These are phyloP conservation scores for Palythoa caribaeorum DNA, from an alignment of 92 coral and sea anemone species.

Conservation along the genomic window DNA sequence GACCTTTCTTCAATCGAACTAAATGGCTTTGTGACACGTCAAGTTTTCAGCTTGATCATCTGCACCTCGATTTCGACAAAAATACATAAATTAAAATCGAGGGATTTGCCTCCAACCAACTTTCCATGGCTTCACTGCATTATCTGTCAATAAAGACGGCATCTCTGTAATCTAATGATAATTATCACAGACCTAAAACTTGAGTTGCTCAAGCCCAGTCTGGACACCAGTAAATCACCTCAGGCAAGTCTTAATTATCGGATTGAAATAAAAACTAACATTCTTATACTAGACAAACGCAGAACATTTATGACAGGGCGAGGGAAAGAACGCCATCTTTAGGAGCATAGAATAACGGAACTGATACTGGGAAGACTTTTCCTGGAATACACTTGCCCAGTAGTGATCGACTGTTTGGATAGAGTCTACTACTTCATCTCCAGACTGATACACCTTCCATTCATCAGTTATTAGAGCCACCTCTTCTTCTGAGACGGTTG, in stretches of 20 bases:
- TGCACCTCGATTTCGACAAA: conserved; percentile 7
- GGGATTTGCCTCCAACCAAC: not conserved
- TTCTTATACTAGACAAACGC: not conserved
- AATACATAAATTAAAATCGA: conserved; percentile 2
- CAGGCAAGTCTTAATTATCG: not conserved
- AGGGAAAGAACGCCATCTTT: too few relatives aligned
- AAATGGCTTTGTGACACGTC: too few relatives aligned
- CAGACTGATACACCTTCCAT: too few relatives aligned
- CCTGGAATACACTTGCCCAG: too few relatives aligned
- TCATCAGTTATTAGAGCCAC: too few relatives aligned
- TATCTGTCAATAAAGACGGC: conserved; percentile 1
- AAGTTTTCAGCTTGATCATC: not conserved
- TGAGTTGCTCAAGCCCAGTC: conserved; percentile 2
- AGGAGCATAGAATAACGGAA: too few relatives aligned
- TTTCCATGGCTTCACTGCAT: conserved; percentile 5
- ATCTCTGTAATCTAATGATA: not conserved
- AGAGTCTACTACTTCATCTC: too few relatives aligned
- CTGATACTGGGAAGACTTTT: too few relatives aligned
- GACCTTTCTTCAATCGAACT: too few relatives aligned
- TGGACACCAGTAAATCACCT: not conserved
- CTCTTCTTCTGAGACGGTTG: too few relatives aligned
- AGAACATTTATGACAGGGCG: not conserved
- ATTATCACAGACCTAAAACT: not conserved
- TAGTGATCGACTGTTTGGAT: too few relatives aligned
- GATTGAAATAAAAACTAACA: conserved; percentile 1